phyloP scores from a whole-genome alignment of 2,797 vertebrate species.

The Cygnus olor region DNA sequence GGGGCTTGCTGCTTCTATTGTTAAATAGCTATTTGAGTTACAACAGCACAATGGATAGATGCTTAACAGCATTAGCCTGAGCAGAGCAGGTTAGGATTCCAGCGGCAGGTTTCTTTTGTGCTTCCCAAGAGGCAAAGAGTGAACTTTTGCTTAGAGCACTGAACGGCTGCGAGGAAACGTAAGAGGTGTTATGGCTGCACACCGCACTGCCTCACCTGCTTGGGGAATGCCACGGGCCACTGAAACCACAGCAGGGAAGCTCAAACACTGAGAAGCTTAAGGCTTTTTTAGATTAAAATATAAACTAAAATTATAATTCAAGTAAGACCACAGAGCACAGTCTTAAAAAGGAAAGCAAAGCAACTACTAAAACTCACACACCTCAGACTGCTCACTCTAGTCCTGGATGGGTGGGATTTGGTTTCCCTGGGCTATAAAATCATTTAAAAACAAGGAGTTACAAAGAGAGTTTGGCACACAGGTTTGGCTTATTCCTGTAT shows the following conservation, averaged over 20 bases:
- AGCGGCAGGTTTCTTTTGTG: slow-evolving; percentile 65
- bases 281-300: slow-evolving; percentile 62
- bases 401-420: slow-evolving; percentile 32
- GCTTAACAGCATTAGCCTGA: slow-evolving; percentile 41
- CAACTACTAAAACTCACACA: slow-evolving; percentile 10
- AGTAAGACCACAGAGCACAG: slow-evolving; percentile 41
- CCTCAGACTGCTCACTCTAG: slow-evolving; percentile 15
- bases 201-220: neutral
- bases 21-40: slow-evolving; percentile 56
- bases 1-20: slow-evolving; percentile 38
- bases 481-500: slow-evolving; percentile 11
- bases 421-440: slow-evolving; percentile 25
- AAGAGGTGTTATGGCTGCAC: slow-evolving; percentile 20
- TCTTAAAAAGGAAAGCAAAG: slow-evolving; percentile 34
- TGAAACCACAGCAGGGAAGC: slow-evolving; percentile 30
- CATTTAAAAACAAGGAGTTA: slow-evolving; percentile 6
- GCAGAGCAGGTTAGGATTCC: slow-evolving; percentile 43
- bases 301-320: slow-evolving; percentile 40
- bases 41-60: neutral
- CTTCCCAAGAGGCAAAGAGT: slow-evolving; percentile 47
- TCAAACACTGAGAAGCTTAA: slow-evolving; percentile 61
- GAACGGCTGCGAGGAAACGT: slow-evolving; percentile 1
- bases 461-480: slow-evolving; percentile 37
- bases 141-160: slow-evolving; percentile 11
- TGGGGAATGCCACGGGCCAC: neutral